Evolutionary conservation across 2,113 vertebrate genomes (phyloP).

Genomic region (Leptobrachium ailaonicum): DNA sequence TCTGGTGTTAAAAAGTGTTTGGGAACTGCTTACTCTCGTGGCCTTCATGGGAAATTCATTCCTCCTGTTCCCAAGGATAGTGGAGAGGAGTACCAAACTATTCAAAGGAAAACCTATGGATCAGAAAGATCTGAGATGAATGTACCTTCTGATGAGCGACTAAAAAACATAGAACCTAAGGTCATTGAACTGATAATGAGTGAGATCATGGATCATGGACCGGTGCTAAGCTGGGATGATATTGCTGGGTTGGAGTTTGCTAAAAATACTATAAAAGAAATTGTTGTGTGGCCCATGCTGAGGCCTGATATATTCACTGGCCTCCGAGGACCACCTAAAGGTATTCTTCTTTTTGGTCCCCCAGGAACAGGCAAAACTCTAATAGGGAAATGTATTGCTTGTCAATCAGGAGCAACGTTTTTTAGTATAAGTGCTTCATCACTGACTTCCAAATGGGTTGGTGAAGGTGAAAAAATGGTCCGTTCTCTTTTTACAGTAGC

Average conservation of each 20-base stretch:
- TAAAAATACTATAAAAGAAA: constrained; percentile 93
- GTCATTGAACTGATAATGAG: constrained; percentile 94
- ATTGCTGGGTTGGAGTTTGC: constrained; percentile 95
- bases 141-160: constrained; percentile 74
- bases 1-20: constrained; percentile 80
- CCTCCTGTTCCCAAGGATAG: constrained; percentile 82
- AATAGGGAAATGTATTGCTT: constrained; percentile 94
- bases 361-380: constrained; percentile 96
- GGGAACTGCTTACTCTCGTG: constrained; percentile 84
- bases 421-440: constrained; percentile 98
- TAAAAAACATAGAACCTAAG: constrained; percentile 92
- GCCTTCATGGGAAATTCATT: constrained; percentile 85
- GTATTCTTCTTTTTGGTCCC: constrained; percentile 91
- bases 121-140: constrained; percentile 31
- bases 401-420: constrained; percentile 94
- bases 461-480: constrained; percentile 97
- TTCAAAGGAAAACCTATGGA: constrained; percentile 47
- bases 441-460: constrained; percentile 96
- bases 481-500: constrained; percentile 89
- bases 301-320: constrained; percentile 95
- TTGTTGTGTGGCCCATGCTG: constrained; percentile 97
- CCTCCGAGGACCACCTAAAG: constrained; percentile 91
- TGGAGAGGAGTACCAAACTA: constrained; percentile 55
- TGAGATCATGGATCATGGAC: constrained; percentile 94
- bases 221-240: constrained; percentile 89